These are phyloP conservation scores for Tricholaema leucomelas DNA, from an alignment of 2,113 vertebrate genomes.

Conservation along the genomic window DNA sequence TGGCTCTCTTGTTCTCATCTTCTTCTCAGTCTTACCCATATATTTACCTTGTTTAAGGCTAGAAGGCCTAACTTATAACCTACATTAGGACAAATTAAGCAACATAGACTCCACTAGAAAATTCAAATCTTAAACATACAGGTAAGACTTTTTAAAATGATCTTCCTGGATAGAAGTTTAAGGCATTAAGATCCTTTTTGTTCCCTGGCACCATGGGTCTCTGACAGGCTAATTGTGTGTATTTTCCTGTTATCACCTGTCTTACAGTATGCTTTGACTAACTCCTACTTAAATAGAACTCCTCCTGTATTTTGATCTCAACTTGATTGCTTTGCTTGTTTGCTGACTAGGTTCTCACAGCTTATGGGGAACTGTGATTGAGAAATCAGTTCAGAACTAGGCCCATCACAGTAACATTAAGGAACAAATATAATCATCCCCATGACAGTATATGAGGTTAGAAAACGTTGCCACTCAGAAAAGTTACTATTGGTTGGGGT, in stretches of 20 bases:
- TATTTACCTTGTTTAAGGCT: neutral
- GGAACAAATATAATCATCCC: neutral
- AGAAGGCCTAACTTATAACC: too few relatives aligned
- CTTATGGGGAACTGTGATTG: neutral
- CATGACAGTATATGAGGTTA: neutral
- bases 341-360: neutral
- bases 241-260: neutral
- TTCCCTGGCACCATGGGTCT: neutral
- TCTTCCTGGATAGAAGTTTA: neutral
- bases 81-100: neutral
- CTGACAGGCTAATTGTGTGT: neutral
- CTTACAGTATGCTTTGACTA: neutral
- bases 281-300: neutral
- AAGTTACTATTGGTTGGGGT: neutral
- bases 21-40: neutral
- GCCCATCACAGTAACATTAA: neutral
- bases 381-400: neutral
- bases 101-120: neutral
- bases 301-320: neutral
- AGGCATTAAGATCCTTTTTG: neutral
- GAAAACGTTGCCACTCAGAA: neutral
- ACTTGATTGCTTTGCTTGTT: conserved; percentile 17
- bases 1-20: too few relatives aligned
- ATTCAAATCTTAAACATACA: neutral
- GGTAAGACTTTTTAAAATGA: neutral